A percentile compares a stretch with the other conserved stretches of the same genome.
Evolutionary conservation across 2,113 vertebrate genomes (phyloP).

Genomic region (Chaenogobius annularis): DNA sequence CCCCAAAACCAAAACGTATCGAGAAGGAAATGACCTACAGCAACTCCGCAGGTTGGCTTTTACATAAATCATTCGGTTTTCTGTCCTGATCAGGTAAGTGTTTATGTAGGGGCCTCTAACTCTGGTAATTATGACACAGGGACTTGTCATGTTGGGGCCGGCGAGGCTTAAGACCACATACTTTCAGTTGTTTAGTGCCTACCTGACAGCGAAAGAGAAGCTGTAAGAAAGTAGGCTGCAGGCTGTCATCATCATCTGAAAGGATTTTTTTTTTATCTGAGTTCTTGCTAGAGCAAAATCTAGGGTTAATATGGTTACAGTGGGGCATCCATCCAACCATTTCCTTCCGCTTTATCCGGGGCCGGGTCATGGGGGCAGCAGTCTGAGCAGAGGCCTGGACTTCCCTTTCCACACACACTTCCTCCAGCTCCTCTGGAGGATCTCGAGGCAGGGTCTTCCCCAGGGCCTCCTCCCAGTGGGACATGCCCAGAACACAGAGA

Average conservation of each 20-base stretch:
- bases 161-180: not conserved
- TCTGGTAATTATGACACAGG: conserved; percentile 17
- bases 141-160: conserved; percentile 1
- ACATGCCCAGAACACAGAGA: no score
- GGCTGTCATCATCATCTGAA: not conserved
- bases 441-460: no score
- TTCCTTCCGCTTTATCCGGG: no score
- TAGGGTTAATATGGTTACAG: no score
- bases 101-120: conserved; percentile 7
- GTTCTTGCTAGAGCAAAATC: not conserved
- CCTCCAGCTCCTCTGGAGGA: no score
- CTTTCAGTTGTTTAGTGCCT: not conserved
- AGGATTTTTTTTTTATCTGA: no score
- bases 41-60: conserved; percentile 1
- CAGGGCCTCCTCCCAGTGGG: no score
- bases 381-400: no score
- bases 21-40: not conserved
- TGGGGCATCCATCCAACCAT: no score
- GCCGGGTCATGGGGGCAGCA: no score
- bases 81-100: conserved; percentile 5
- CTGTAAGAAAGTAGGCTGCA: conserved; percentile 4
- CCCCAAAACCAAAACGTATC: not conserved
- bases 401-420: no score
- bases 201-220: not conserved
- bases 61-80: conserved; percentile 6